These are phyloP conservation scores for Arion vulgaris DNA, from an alignment of 1,140 invertebrate genomes.

Conservation along the genomic window DNA sequence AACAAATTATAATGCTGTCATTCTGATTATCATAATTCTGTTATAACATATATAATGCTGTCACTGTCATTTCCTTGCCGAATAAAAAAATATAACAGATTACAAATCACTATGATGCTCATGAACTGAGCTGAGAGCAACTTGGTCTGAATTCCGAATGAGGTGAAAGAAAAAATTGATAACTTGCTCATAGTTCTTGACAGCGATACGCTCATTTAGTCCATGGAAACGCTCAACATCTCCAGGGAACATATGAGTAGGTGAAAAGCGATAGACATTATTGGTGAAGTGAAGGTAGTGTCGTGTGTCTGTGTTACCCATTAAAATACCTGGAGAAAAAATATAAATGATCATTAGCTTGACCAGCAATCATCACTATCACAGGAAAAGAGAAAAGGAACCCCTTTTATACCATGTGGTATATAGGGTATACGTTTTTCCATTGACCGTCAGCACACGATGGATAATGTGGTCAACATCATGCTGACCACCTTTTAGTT, in stretches of 20 bases:
- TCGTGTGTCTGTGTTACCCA: constrained; percentile 77
- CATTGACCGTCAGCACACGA: no score
- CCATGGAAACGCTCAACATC: constrained; percentile 75
- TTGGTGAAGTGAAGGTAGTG: constrained; percentile 74
- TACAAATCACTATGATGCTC: constrained; percentile 51
- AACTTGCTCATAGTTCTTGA: constrained; percentile 74
- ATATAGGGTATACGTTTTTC: no score
- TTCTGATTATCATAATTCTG: no score
- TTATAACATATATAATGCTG: no score
- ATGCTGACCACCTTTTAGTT: no score
- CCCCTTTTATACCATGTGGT: no score
- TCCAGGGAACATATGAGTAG: constrained; percentile 70
- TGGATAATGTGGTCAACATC: no score
- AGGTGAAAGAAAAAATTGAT: constrained; percentile 77
- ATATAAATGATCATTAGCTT: no score
- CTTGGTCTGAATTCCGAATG: constrained; percentile 74
- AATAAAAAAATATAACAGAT: no score
- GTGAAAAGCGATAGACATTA: constrained; percentile 76
- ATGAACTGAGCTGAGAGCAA: constrained; percentile 47
- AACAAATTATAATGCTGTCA: no score
- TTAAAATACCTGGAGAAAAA: constrained; percentile 69
- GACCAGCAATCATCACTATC: neutral
- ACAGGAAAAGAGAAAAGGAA: no score
- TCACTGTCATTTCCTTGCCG: no score
- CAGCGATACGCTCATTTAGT: constrained; percentile 75